Percentiles rank a stretch among this genome's conserved stretches.
Evolutionary conservation across 2,797 vertebrate species (phyloP).

Genomic region (Enteromius anoplus): DNA sequence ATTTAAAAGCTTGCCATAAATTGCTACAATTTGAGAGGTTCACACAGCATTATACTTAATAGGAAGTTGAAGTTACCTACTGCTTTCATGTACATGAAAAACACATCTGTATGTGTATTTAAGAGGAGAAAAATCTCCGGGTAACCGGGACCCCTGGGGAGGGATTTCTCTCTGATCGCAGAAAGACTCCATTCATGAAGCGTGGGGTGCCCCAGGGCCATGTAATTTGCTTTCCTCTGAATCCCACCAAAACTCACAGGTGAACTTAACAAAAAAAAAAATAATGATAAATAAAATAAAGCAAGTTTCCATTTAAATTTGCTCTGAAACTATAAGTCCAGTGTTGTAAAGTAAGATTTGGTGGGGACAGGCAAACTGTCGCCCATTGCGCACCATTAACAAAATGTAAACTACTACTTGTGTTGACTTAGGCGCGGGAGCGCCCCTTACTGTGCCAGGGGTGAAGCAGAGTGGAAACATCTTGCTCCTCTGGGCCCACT

Average conservation of each 20-base stretch:
- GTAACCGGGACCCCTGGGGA: conserved; percentile 83
- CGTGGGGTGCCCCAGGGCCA: conserved; percentile 79
- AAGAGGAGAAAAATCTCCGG: conserved; percentile 77
- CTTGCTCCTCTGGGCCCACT: conserved; percentile 16
- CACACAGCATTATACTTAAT: conserved; percentile 82
- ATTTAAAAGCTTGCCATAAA: conserved; percentile 69
- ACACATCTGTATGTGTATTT: conserved; percentile 84
- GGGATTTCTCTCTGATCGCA: conserved; percentile 76
- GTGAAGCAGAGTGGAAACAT: conserved; percentile 42
- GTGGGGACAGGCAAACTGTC: conserved; percentile 49
- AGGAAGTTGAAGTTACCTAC: conserved; percentile 91
- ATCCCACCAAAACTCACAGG: conserved; percentile 83
- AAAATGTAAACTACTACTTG: conserved; percentile 47
- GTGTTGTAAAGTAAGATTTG: conserved; percentile 35
- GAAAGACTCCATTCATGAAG: conserved; percentile 93
- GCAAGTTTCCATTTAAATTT: conserved; percentile 62
- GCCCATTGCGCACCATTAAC: conserved; percentile 46
- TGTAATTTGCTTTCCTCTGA: conserved; percentile 88
- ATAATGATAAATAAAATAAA: conserved; percentile 64
- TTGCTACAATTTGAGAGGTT: conserved; percentile 79
- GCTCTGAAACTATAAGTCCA: conserved; percentile 41
- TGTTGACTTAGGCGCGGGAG: conserved; percentile 45
- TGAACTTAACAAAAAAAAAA: conserved; percentile 68
- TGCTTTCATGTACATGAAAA: conserved; percentile 83
- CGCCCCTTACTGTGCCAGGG: conserved; percentile 42